Evolutionary conservation across 1,140 invertebrate species (phyloP).

Genomic region (Semibalanus balanoides): DNA sequence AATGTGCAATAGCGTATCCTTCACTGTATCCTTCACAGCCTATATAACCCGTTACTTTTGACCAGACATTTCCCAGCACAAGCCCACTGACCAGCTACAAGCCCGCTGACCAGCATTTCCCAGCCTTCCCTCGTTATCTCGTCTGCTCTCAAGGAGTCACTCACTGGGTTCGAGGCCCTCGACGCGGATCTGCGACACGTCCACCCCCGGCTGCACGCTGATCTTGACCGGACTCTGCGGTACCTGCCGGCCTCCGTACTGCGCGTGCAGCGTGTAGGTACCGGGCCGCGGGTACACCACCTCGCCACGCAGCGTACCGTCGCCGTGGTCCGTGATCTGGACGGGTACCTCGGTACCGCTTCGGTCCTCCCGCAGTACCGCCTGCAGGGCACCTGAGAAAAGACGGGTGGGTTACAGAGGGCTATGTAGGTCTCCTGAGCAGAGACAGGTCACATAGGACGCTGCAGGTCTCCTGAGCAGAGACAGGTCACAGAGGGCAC

Average conservation of each 20-base stretch:
- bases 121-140: no score
- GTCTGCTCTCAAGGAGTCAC: slow-evolving; percentile 30
- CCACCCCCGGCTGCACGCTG: slow-evolving; percentile 57
- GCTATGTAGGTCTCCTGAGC: no score
- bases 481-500: no score
- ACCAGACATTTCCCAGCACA: no score
- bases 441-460: no score
- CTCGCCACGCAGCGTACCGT: slow-evolving; percentile 63
- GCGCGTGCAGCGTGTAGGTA: slow-evolving; percentile 51
- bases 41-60: no score
- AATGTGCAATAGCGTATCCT: no score
- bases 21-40: no score
- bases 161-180: slow-evolving; percentile 78
- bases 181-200: slow-evolving; percentile 73
- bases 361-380: slow-evolving; percentile 23
- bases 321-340: slow-evolving; percentile 59
- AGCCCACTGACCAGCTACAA: no score
- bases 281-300: slow-evolving; percentile 53
- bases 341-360: slow-evolving; percentile 55
- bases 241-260: slow-evolving; percentile 62
- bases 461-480: no score
- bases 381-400: background rate
- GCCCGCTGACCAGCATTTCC: no score
- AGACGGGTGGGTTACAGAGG: slow-evolving; percentile 9
- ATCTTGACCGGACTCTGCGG: slow-evolving; percentile 67